Conservation (phyloP, 2,888 invertebrate species). For the Mystacides longicornis region DNA sequence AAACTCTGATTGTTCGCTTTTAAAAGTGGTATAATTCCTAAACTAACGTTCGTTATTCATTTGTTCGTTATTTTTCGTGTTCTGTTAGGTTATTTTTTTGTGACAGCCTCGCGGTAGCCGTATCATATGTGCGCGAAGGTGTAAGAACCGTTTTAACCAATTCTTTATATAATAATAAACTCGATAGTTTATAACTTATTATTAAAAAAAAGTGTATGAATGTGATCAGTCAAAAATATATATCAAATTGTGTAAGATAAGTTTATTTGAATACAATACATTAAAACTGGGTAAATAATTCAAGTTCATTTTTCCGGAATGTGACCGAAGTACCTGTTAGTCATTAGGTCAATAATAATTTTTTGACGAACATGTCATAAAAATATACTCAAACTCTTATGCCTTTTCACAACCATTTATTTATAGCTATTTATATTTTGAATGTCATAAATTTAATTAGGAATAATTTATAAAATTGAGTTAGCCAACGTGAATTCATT, state of each 20-base stretch:
- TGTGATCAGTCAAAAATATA: too few species aligned
- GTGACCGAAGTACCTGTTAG: conserved; percentile 13
- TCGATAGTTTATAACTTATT: too few species aligned
- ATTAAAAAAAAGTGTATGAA: too few species aligned
- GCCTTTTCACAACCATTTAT: not conserved
- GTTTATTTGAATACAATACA: too few species aligned
- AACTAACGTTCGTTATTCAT: not conserved
- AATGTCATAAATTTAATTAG: too few species aligned
- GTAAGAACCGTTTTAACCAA: too few species aligned
- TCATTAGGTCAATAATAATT: conserved; percentile 12
- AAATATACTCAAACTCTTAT: not conserved
- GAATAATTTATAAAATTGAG: too few species aligned
- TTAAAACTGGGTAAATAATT: too few species aligned
- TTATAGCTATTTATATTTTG: too few species aligned
- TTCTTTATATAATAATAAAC: too few species aligned
- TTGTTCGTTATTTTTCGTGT: not conserved
- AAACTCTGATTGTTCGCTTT: not conserved
- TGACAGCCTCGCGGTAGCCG: conserved; percentile 19
- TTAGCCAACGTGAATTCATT: too few species aligned
- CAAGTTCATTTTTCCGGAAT: not conserved
- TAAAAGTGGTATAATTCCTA: not conserved
- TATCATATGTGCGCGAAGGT: conserved; percentile 4
- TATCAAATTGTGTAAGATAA: too few species aligned
- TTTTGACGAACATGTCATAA: not conserved
- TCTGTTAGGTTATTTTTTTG: conserved; percentile 21